Evolutionary conservation across 1,140 invertebrate genomes (phyloP).

Genomic region (Anoplophora glabripennis): DNA sequence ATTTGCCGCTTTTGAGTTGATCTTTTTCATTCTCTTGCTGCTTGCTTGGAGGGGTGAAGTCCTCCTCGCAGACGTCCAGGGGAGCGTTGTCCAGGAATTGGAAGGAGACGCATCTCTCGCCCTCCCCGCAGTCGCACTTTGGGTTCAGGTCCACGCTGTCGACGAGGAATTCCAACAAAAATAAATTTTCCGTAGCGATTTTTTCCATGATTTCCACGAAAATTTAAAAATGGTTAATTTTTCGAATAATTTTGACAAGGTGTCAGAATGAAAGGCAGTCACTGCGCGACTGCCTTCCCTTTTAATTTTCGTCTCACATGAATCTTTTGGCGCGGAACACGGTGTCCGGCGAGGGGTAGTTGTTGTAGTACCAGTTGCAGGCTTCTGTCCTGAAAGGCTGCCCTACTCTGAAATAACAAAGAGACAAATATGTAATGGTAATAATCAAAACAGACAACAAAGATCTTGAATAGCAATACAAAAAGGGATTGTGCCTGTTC

Average conservation of each 20-base stretch:
- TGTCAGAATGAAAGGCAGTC: too few relatives aligned
- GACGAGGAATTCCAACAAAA: conserved; percentile 56
- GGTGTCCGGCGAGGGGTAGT: conserved; percentile 49
- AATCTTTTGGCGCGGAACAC: conserved; percentile 31
- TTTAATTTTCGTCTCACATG: conserved; percentile 11
- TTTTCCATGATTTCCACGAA: conserved; percentile 42
- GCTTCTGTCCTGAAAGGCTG: conserved; percentile 53
- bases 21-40: conserved; percentile 45
- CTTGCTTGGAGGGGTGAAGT: conserved; percentile 45
- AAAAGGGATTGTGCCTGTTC: too few relatives aligned
- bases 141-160: conserved; percentile 52
- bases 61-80: conserved; percentile 56
- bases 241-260: too few relatives aligned
- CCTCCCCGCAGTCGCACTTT: conserved; percentile 32
- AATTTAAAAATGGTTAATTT: too few relatives aligned
- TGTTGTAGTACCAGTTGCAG: conserved; percentile 54
- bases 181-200: conserved; percentile 54
- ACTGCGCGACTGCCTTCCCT: too few relatives aligned
- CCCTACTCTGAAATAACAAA: conserved; percentile 49
- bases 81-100: conserved; percentile 53
- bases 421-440: too few relatives aligned
- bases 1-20: conserved; percentile 54
- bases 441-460: too few relatives aligned
- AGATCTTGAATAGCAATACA: too few relatives aligned
- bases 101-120: conserved; percentile 53